Evolutionary conservation across 2,113 vertebrate genomes (phyloP).

Genomic region (Crocuta crocuta): DNA sequence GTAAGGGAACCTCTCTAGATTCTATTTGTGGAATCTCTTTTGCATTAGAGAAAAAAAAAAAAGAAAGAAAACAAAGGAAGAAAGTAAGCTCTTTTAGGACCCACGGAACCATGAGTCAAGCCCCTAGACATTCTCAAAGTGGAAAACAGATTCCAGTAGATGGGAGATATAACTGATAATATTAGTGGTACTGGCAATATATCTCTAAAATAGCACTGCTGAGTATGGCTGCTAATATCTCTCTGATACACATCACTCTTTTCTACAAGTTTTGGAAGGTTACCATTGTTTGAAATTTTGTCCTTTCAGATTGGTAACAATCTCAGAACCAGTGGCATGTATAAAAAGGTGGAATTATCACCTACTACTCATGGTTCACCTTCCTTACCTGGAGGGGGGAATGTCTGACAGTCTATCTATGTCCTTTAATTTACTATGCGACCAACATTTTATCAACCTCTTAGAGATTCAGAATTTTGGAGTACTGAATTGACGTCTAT

Average conservation of each 20-base stretch:
- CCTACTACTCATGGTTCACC: accelerated
- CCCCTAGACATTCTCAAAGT: not conserved
- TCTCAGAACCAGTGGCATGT: not conserved
- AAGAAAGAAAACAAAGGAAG: not conserved
- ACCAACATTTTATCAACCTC: not conserved
- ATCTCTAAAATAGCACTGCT: not conserved
- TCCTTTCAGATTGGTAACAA: not conserved
- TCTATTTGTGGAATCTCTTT: not conserved
- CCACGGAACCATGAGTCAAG: not conserved
- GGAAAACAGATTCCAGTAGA: not conserved
- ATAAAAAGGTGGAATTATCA: not conserved
- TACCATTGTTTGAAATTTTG: not conserved
- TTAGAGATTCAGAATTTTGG: slow-evolving; percentile 1
- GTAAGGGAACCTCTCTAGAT: not conserved
- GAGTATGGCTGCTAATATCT: not conserved
- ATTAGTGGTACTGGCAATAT: not conserved
- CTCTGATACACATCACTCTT: not conserved
- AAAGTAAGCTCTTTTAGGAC: not conserved
- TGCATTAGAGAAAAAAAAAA: not conserved
- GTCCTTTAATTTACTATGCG: not conserved
- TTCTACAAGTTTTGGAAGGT: not conserved
- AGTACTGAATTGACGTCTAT: not conserved
- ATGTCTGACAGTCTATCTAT: not conserved
- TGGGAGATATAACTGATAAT: not conserved
- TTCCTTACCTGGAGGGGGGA: not conserved